Evolutionary conservation across 1,140 invertebrate genomes (phyloP), one percentile per base, ranked within the genome.

Genomic region (Probaryconus sp.): DNA sequence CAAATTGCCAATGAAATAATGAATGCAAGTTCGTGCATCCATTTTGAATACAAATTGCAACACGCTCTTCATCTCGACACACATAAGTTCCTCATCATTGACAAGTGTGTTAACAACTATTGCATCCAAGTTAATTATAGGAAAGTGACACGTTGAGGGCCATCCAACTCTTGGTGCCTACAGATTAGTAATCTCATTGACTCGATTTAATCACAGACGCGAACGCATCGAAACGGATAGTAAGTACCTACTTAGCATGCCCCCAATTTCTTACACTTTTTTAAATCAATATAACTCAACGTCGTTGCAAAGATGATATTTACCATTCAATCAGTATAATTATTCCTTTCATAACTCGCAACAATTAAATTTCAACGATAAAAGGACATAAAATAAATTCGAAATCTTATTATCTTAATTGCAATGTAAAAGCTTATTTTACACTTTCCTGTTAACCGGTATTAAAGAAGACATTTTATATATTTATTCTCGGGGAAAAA

Each of bases 51-150:
- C 20, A 48, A 55, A 67, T 67, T 53, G 16, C 33, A 31, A 17
- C 63, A 3, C 10, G 18, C 40, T 67, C n/a, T n/a, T n/a, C 24
- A 30, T 14, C 31, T 30, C 6, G 10, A 14, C 14, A 40, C 31
- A 56, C 42, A 40, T 67, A 67, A 56, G 40, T 67, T 67, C 11
- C n/a, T 38, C 20, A 40, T 40, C 50, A 56, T 56, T 47, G 50
- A 30, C 63, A 47, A 45, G 42, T 45, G 42, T 67, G 50, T 53
- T 56, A 56, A 67, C 63, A 67, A 56, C 50, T 38, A 47, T 65
- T 55, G 61, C 31, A 65, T 2, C 31, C 38, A 35, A n/a, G 48
- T 40, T 56, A 47, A 55, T 67, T 48, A 67, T 56, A 67, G 50
- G 26, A 11, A 31, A 17, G 24, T 17, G 50, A 65, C 50, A 33